phyloP scores from a whole-genome alignment of 2,113 vertebrate genomes.

The Hemiprocne comata region DNA sequence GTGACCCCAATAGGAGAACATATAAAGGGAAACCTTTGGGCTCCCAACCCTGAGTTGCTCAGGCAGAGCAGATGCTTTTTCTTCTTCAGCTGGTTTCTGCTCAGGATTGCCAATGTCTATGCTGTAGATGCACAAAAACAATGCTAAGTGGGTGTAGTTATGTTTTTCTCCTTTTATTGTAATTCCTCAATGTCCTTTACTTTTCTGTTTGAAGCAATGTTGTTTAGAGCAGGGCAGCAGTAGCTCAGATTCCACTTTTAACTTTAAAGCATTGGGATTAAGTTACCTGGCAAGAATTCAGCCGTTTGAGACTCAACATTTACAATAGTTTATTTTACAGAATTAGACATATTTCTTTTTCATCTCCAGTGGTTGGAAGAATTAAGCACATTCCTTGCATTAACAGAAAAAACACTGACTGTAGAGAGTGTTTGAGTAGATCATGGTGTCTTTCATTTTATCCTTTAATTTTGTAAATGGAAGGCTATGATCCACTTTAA shows the following conservation, averaged over 20 bases:
- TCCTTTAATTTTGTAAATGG: background rate
- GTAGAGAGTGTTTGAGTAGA: background rate
- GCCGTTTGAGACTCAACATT: background rate
- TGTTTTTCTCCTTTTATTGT: background rate
- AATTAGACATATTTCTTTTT: conserved; percentile 20
- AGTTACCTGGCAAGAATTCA: conserved; percentile 19
- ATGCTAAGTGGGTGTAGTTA: background rate
- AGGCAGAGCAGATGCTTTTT: background rate
- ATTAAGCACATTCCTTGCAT: background rate
- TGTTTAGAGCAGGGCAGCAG: background rate
- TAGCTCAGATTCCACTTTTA: conserved; percentile 11
- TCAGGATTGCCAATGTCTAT: background rate
- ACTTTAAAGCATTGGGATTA: background rate
- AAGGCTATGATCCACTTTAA: background rate
- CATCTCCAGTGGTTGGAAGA: background rate
- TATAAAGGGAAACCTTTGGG: background rate
- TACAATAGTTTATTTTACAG: background rate
- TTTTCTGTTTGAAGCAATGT: background rate
- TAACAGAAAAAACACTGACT: background rate
- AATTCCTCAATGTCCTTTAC: background rate
- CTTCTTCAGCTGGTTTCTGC: background rate
- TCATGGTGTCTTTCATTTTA: background rate
- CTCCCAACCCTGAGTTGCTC: background rate
- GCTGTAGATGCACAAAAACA: background rate
- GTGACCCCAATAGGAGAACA: background rate